A percentile compares a stretch with the other conserved stretches of the same genome.
Evolutionary conservation across 2,888 invertebrate genomes (phyloP).

Genomic region (Dryococelus australis): DNA sequence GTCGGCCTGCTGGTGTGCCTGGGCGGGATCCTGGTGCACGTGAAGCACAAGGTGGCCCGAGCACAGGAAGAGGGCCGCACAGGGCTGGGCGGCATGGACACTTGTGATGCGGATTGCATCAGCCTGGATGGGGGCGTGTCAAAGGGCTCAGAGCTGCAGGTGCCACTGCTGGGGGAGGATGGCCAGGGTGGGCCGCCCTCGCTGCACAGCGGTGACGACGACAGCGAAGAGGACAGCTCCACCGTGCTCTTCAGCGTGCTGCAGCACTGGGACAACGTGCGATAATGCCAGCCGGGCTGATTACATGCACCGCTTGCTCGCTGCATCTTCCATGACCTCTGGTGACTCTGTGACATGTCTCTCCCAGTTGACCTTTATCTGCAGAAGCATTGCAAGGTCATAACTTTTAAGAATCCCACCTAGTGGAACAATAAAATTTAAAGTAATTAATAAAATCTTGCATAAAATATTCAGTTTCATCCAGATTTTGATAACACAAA

Average conservation of each 20-base stretch:
- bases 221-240: conserved; percentile 37
- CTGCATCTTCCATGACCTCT: too few relatives aligned
- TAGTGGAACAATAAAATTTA: too few relatives aligned
- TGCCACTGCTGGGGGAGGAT: conserved; percentile 40
- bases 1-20: conserved; percentile 88
- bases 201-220: conserved; percentile 27
- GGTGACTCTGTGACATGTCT: too few relatives aligned
- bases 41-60: conserved; percentile 16
- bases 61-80: not conserved
- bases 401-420: too few relatives aligned
- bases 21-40: conserved; percentile 85
- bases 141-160: conserved; percentile 31
- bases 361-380: too few relatives aligned
- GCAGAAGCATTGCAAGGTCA: too few relatives aligned
- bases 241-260: conserved; percentile 39
- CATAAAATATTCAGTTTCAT: too few relatives aligned
- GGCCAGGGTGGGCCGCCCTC: conserved; percentile 20
- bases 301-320: too few relatives aligned
- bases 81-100: not conserved
- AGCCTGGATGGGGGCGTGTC: not conserved
- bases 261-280: conserved; percentile 40
- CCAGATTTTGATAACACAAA: too few relatives aligned
- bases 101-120: not conserved
- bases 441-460: too few relatives aligned
- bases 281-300: conserved; percentile 30